These are phyloP conservation scores for Pao palembangensis DNA, from an alignment of 2,113 vertebrate genomes.

Conservation along the genomic window DNA sequence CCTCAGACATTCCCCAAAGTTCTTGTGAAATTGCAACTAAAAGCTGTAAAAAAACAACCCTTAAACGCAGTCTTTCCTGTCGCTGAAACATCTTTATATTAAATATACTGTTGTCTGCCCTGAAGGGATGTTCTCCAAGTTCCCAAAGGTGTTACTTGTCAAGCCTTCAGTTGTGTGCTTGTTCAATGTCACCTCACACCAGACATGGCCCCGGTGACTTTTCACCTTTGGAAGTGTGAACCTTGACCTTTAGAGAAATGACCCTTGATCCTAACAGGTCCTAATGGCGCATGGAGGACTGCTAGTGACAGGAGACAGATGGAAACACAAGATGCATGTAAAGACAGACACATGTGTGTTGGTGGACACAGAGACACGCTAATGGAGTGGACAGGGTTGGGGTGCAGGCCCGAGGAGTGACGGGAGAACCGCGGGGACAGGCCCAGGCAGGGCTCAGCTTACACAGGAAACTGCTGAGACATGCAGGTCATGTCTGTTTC, in stretches of 20 bases:
- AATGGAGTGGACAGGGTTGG: conserved; percentile 49
- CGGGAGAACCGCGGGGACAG: conserved; percentile 41
- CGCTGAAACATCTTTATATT: conserved; percentile 29
- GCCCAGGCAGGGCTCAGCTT: conserved; percentile 40
- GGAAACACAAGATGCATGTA: conserved; percentile 49
- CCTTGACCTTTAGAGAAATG: conserved; percentile 57
- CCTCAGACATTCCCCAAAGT: no score
- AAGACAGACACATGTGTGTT: conserved; percentile 46
- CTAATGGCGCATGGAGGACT: conserved; percentile 61
- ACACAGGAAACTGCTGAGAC: conserved; percentile 73
- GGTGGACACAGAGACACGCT: conserved; percentile 35
- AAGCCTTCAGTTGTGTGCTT: conserved; percentile 53
- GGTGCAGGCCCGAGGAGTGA: conserved; percentile 57
- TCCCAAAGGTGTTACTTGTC: conserved; percentile 41
- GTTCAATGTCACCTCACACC: conserved; percentile 68
- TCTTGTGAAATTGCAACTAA: neutral
- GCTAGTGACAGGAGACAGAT: conserved; percentile 68
- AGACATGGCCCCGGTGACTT: conserved; percentile 42
- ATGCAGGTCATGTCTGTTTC: conserved; percentile 62
- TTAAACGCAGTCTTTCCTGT: neutral
- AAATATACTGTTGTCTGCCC: conserved; percentile 7
- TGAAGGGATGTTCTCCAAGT: conserved; percentile 20
- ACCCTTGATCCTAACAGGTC: conserved; percentile 67
- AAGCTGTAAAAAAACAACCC: neutral
- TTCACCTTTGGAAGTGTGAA: conserved; percentile 58